A percentile compares a stretch with the other conserved stretches of the same genome.
Conservation (phyloP, 2,888 invertebrate species). For the Phortica okadai region DNA sequence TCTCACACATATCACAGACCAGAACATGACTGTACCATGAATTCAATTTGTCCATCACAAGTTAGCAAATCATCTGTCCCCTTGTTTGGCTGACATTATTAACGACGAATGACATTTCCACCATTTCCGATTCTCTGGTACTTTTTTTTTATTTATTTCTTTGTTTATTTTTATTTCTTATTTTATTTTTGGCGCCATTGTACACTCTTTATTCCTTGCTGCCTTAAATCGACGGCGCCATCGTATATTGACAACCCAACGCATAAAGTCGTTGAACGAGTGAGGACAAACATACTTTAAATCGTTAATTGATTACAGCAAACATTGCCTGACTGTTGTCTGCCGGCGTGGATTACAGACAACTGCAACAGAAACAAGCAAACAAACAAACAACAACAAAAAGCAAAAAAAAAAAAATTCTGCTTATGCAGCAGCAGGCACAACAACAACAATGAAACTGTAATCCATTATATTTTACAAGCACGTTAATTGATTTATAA, state of each 20-base stretch:
- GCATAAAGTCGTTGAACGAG: neutral
- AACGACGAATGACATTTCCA: too few species aligned
- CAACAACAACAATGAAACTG: constrained; percentile 9
- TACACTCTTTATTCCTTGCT: neutral
- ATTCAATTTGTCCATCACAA: too few species aligned
- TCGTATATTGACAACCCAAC: neutral
- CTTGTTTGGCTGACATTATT: too few species aligned
- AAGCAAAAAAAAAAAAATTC: neutral
- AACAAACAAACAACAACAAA: neutral
- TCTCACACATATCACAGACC: too few species aligned
- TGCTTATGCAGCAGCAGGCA: constrained; percentile 15
- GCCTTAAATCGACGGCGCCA: neutral
- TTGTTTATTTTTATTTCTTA: neutral
- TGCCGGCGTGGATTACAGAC: constrained; percentile 25
- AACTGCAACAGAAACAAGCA: constrained; percentile 8
- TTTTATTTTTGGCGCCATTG: neutral
- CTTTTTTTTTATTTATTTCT: neutral
- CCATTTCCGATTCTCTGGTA: constrained; percentile 6
- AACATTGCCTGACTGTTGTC: constrained; percentile 53
- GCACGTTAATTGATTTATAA: constrained; percentile 32
- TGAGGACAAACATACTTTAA: constrained; percentile 53
- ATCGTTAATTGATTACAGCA: constrained; percentile 70
- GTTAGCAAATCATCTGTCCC: too few species aligned
- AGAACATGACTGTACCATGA: too few species aligned
- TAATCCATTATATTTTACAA: constrained; percentile 28